A percentile compares a stretch with the other conserved stretches of the same genome.
These are phyloP conservation scores for Poeciliopsis retropinna DNA, from an alignment of 2,113 vertebrate species.

Conservation along the genomic window DNA sequence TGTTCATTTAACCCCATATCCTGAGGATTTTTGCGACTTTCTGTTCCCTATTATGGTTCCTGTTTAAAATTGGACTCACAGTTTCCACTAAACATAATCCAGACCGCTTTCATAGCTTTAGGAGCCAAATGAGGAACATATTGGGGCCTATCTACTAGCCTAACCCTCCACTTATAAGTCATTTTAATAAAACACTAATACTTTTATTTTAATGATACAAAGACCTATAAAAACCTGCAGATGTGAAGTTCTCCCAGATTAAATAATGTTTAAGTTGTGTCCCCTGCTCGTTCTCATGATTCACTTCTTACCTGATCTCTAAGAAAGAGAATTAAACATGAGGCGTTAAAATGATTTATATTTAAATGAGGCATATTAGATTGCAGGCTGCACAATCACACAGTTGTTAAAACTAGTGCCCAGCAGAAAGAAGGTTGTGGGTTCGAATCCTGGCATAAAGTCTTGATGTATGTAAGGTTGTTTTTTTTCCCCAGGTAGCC, in stretches of 20 bases:
- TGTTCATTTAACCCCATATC: conserved; percentile 71
- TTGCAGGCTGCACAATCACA: neutral
- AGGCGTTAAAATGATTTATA: neutral
- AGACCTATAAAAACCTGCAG: conserved; percentile 4
- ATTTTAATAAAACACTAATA: conserved; percentile 13
- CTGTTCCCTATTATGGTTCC: conserved; percentile 63
- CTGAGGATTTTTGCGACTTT: conserved; percentile 55
- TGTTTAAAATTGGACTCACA: conserved; percentile 49
- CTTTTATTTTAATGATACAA: neutral
- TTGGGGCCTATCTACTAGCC: conserved; percentile 17
- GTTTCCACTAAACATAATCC: conserved; percentile 42
- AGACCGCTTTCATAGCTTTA: conserved; percentile 27
- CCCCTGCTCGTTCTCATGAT: conserved; percentile 30
- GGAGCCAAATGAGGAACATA: conserved; percentile 26
- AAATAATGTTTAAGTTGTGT: conserved; percentile 19
- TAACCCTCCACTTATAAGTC: conserved; percentile 16
- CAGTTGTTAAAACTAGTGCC: too few species aligned
- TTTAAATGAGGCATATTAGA: neutral
- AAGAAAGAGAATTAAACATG: neutral
- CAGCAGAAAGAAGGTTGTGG: too few species aligned
- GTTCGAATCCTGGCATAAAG: too few species aligned
- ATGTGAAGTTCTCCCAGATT: conserved; percentile 13
- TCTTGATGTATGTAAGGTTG: too few species aligned
- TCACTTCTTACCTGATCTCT: neutral
- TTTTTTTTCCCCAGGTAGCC: too few species aligned